phyloP scores from a whole-genome alignment of 2,888 invertebrate genomes.

The Epinotia demarniana region DNA sequence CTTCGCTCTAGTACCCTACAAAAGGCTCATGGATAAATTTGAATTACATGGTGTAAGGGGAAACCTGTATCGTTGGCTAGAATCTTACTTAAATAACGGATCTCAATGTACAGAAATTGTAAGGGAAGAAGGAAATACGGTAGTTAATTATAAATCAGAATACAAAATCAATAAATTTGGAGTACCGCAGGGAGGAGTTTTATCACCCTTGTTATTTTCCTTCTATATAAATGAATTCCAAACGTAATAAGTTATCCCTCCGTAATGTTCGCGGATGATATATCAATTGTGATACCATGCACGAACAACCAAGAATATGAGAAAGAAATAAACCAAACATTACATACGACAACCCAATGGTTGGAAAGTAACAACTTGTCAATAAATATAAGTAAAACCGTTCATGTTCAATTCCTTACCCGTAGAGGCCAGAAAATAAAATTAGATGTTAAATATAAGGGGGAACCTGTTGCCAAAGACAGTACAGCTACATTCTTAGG shows the following conservation, averaged over 20 bases:
- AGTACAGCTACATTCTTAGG: not conserved
- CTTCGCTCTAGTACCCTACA: no score
- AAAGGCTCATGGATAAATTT: no score
- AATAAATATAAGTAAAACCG: not conserved
- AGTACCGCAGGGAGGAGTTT: not conserved
- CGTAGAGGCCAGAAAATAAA: not conserved
- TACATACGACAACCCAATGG: not conserved
- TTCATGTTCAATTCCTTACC: not conserved
- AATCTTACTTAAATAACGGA: no score
- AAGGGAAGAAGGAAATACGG: not conserved
- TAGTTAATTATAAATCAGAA: not conserved
- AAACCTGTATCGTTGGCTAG: no score
- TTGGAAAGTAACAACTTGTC: not conserved
- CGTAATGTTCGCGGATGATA: not conserved
- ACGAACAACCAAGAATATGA: no score
- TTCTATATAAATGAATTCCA: not conserved
- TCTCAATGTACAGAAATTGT: no score
- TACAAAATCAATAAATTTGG: not conserved
- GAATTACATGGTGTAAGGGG: no score
- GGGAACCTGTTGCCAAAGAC: not conserved
- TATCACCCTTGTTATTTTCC: not conserved
- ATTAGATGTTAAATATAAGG: not conserved
- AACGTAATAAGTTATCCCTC: not conserved
- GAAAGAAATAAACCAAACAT: not conserved
- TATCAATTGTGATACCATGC: no score